Conservation (phyloP, 1,140 invertebrate genomes). For the Drosophila ironensis region DNA sequence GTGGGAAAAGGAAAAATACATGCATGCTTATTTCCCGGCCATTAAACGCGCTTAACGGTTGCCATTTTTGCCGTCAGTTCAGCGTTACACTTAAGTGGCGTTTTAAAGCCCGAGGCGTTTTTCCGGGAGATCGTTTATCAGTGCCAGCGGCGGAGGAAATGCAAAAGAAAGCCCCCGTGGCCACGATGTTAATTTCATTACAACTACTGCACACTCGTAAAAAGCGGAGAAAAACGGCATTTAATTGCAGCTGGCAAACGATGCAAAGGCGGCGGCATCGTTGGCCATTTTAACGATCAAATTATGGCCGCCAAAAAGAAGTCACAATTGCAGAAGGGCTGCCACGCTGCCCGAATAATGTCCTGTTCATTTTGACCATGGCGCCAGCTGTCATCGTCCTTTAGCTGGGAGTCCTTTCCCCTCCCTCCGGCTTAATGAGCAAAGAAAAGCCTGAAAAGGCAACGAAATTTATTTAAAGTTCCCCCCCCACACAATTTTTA, state of each 20-base stretch:
- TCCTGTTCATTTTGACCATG: slow-evolving; percentile 31
- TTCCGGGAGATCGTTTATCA: slow-evolving; percentile 56
- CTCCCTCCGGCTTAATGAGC: slow-evolving; percentile 45
- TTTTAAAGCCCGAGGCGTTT: slow-evolving; percentile 48
- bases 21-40: slow-evolving; percentile 39
- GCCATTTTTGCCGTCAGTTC: slow-evolving; percentile 5
- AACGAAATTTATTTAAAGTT: slow-evolving; percentile 22
- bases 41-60: slow-evolving; percentile 62
- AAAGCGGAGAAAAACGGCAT: slow-evolving; percentile 64
- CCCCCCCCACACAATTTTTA: too few relatives aligned
- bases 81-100: slow-evolving; percentile 68
- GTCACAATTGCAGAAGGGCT: slow-evolving; percentile 26
- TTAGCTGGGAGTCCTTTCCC: slow-evolving; percentile 9
- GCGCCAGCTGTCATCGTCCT: slow-evolving; percentile 62
- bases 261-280: slow-evolving; percentile 56
- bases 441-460: not conserved
- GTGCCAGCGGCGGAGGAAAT: slow-evolving; percentile 3
- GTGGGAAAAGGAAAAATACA: not conserved
- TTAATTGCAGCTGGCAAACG: slow-evolving; percentile 67
- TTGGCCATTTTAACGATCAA: slow-evolving; percentile 76
- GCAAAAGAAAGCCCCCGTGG: slow-evolving; percentile 3
- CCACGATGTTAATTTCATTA: slow-evolving; percentile 69
- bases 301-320: slow-evolving; percentile 49
- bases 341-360: slow-evolving; percentile 46
- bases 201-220: slow-evolving; percentile 69